These are phyloP conservation scores for Troides aeacus DNA, from an alignment of 2,888 invertebrate species.

Conservation along the genomic window DNA sequence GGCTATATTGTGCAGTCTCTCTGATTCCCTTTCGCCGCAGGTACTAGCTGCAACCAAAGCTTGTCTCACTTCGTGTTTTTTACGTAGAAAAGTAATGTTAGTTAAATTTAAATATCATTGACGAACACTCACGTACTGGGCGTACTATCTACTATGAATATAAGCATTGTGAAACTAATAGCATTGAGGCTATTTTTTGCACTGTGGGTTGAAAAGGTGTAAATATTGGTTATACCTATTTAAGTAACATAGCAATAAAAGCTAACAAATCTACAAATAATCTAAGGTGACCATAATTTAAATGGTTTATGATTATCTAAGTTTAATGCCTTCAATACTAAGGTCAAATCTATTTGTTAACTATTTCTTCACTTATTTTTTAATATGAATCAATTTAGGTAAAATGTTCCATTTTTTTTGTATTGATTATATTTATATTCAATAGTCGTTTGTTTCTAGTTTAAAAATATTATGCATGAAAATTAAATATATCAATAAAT, in stretches of 20 bases:
- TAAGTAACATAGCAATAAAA: background rate
- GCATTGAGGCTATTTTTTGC: background rate
- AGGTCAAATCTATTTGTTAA: no score
- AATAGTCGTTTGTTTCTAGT: no score
- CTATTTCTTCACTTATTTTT: no score
- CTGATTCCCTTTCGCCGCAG: slow-evolving; percentile 85
- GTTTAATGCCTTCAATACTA: no score
- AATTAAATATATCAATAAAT: no score
- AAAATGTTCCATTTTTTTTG: no score
- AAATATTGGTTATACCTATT: background rate
- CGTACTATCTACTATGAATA: slow-evolving; percentile 1
- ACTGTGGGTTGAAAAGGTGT: background rate
- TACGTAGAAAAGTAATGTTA: slow-evolving; percentile 26
- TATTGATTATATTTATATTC: no score
- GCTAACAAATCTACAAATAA: background rate
- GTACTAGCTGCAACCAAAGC: slow-evolving; percentile 66
- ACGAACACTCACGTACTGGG: slow-evolving; percentile 44
- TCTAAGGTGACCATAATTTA: background rate
- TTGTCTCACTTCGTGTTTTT: slow-evolving; percentile 27
- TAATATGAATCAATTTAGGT: no score
- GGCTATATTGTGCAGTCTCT: slow-evolving; percentile 94
- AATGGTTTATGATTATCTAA: background rate
- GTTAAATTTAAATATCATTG: slow-evolving; percentile 31
- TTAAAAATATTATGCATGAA: no score
- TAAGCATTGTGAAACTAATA: slow-evolving; percentile 2